These are phyloP conservation scores for Rhincodon typus DNA, from an alignment of 2,797 vertebrate species.

Conservation along the genomic window DNA sequence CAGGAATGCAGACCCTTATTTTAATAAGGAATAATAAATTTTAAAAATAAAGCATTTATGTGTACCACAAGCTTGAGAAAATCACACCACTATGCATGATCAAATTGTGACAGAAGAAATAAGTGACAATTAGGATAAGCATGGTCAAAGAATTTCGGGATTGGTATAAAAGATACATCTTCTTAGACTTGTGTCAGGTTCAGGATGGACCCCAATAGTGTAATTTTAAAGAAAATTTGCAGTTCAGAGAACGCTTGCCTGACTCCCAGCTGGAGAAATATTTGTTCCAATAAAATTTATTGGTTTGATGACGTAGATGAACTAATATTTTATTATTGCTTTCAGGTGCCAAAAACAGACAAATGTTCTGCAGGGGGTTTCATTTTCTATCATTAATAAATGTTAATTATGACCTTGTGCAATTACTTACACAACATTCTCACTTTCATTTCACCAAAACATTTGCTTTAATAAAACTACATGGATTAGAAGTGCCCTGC, in stretches of 20 bases:
- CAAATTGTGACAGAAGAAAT: neutral
- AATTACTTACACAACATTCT: neutral
- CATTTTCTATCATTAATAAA: neutral
- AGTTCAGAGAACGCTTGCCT: neutral
- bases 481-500: neutral
- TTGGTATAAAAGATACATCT: neutral
- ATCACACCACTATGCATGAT: no score
- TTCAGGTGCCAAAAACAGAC: neutral
- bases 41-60: neutral
- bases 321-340: neutral
- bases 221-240: neutral
- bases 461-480: neutral
- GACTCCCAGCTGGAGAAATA: neutral
- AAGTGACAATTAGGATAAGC: neutral
- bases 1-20: neutral
- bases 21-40: neutral
- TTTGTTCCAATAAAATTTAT: neutral
- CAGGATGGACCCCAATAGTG: neutral
- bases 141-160: neutral
- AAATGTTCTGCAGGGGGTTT: neutral
- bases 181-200: neutral
- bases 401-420: neutral
- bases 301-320: neutral
- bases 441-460: no score
- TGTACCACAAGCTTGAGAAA: neutral